Percentiles rank a stretch among this genome's conserved stretches.
Conservation (phyloP, 2,888 invertebrate genomes). For the Euzetes globulus region DNA sequence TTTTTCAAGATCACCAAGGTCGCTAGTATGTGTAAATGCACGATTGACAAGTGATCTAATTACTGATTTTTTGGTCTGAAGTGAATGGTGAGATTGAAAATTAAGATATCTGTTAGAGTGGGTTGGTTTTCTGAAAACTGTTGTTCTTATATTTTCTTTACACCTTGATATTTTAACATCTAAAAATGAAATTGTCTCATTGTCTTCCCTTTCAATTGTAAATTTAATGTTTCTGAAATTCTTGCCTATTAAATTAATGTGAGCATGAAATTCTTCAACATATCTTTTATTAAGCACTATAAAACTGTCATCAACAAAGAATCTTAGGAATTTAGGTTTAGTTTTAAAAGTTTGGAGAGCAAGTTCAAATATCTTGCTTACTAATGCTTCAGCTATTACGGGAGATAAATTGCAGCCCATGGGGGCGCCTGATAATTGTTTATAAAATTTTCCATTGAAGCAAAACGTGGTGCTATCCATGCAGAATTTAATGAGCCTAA, state of each 20-base stretch:
- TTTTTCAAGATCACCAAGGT: background rate
- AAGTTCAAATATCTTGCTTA: background rate
- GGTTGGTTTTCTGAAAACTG: background rate
- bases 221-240: background rate
- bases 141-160: background rate
- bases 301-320: background rate
- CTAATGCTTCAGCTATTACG: background rate
- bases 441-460: background rate
- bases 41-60: background rate
- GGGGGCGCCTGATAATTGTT: background rate
- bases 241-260: background rate
- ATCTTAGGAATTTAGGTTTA: background rate
- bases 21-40: background rate
- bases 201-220: background rate
- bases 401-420: background rate
- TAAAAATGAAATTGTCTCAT: background rate
- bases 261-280: background rate
- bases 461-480: background rate
- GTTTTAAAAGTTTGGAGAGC: background rate
- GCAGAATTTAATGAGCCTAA: background rate
- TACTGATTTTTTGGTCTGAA: background rate
- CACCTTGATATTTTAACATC: background rate
- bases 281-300: background rate
- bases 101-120: background rate
- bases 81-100: background rate